Conservation (phyloP, 2,888 invertebrate species). For the Microchrysa polita region DNA sequence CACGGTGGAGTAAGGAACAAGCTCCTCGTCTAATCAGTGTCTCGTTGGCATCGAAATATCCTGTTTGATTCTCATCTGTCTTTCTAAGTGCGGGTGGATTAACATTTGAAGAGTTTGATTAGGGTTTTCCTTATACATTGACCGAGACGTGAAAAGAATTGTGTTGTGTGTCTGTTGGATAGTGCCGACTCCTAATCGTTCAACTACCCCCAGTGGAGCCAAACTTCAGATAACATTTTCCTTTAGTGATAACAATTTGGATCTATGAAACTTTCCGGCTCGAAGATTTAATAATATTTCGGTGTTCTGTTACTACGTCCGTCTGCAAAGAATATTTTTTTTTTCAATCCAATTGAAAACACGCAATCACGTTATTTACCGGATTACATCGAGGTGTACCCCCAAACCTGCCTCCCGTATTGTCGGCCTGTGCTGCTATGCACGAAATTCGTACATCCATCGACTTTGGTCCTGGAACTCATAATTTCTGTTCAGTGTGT, state of each 20-base stretch:
- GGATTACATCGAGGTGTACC: conserved; percentile 32
- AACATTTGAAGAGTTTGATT: conserved; percentile 33
- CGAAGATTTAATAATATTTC: conserved; percentile 9
- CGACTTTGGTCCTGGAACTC: not conserved
- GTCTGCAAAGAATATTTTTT: not conserved
- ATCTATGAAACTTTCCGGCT: conserved; percentile 15
- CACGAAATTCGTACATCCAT: not conserved
- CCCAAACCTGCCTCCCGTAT: not conserved
- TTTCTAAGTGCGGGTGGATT: conserved; percentile 5
- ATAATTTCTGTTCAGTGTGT: conserved; percentile 25
- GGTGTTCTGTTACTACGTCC: not conserved
- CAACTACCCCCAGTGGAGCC: conserved; percentile 26
- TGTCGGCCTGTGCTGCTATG: not conserved
- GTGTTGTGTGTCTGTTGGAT: conserved; percentile 45
- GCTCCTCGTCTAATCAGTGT: conserved; percentile 31
- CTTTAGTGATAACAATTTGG: not conserved
- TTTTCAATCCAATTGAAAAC: conserved; percentile 22
- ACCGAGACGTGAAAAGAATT: conserved; percentile 32
- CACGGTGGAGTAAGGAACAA: conserved; percentile 33
- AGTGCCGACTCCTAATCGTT: conserved; percentile 38
- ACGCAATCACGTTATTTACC: conserved; percentile 28
- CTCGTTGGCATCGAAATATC: conserved; percentile 31
- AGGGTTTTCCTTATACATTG: conserved; percentile 5
- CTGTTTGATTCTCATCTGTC: conserved; percentile 23
- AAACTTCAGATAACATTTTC: not conserved